Evolutionary conservation across 2,113 vertebrate species (phyloP).

Genomic region (Mastomys coucha): DNA sequence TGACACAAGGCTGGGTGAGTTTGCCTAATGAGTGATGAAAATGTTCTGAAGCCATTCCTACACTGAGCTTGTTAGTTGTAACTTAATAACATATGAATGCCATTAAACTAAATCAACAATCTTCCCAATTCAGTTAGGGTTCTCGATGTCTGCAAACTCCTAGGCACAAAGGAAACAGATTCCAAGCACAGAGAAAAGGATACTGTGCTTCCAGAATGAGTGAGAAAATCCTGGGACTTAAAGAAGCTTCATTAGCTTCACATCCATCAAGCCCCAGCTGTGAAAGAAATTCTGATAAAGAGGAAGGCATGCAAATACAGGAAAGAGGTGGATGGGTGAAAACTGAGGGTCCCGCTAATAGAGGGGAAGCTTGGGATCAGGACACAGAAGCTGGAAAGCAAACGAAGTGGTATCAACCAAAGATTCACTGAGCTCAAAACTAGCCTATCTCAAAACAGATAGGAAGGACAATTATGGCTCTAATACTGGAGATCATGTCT

Average conservation of each 20-base stretch:
- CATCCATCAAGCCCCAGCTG: not conserved
- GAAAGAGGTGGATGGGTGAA: not conserved
- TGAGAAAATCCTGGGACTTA: not conserved
- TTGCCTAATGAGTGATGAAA: not conserved
- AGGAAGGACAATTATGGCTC: not conserved
- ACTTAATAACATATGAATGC: not conserved
- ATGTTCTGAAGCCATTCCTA: not conserved
- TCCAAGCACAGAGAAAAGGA: not conserved
- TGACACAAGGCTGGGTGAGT: not conserved
- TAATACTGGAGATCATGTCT: constrained; percentile 4
- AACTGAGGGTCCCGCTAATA: not conserved
- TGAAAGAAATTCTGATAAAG: not conserved
- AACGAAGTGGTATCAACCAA: not conserved
- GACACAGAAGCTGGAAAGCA: not conserved
- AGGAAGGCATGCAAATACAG: not conserved
- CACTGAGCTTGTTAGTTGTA: not conserved
- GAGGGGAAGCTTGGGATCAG: not conserved
- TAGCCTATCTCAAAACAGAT: not conserved
- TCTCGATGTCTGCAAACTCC: not conserved
- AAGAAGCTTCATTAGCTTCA: not conserved
- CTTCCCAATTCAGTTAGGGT: not conserved
- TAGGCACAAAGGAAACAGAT: not conserved
- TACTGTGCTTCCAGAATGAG: not conserved
- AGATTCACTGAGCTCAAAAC: not conserved
- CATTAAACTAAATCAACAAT: not conserved